Conservation (phyloP, 2,113 vertebrate genomes). For the Felis chaus region DNA sequence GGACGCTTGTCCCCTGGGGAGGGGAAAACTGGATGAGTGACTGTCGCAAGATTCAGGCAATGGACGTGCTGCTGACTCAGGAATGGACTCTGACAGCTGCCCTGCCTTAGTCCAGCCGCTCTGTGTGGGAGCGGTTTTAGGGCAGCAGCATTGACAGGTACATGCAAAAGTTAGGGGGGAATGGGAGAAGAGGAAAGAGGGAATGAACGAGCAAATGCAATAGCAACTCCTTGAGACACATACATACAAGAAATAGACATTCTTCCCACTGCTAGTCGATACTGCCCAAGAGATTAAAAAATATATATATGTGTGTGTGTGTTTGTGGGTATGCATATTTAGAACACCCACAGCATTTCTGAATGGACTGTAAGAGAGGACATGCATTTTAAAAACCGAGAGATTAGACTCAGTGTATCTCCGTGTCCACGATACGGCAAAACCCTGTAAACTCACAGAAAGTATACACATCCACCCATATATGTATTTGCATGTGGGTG, state of each 20-base stretch:
- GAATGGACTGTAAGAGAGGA: constrained; percentile 40
- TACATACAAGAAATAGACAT: background rate
- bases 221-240: background rate
- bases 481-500: constrained; percentile 69
- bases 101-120: constrained; percentile 72
- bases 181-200: background rate
- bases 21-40: constrained; percentile 73
- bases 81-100: constrained; percentile 82
- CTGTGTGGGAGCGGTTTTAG: constrained; percentile 59
- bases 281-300: background rate
- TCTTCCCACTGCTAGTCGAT: constrained; percentile 8
- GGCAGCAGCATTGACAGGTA: constrained; percentile 73
- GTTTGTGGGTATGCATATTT: constrained; percentile 15
- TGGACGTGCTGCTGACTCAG: constrained; percentile 85
- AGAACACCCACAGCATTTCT: constrained; percentile 11
- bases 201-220: background rate
- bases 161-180: constrained; percentile 71
- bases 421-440: background rate
- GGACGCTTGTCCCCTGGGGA: constrained; percentile 76
- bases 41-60: constrained; percentile 76
- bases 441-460: constrained; percentile 36
- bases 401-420: background rate
- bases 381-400: constrained; percentile 36
- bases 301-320: background rate
- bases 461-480: background rate